A percentile compares a stretch with the other conserved stretches of the same genome.
phyloP scores from a whole-genome alignment of 1,140 invertebrate genomes.

The Pectinophora gossypiella region DNA sequence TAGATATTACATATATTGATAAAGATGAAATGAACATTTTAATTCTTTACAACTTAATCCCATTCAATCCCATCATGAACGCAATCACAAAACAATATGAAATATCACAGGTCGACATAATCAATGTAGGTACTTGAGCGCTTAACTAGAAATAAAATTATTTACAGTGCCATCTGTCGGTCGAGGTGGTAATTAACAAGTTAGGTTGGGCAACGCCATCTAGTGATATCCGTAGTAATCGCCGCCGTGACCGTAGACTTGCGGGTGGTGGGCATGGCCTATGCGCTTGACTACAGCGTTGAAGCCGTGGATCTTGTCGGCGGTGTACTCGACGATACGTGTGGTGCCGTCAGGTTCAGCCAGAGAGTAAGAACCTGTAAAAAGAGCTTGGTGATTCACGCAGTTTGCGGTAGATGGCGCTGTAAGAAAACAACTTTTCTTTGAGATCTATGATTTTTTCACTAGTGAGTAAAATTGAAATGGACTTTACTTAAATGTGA shows the following conservation, averaged over 20 bases:
- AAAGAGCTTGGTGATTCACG: background rate
- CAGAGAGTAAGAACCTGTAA: conserved; percentile 74
- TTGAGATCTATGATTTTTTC: too few species aligned
- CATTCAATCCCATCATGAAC: too few species aligned
- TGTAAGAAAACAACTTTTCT: background rate
- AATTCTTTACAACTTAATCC: too few species aligned
- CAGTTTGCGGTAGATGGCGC: background rate
- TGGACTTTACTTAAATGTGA: too few species aligned
- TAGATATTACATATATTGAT: too few species aligned
- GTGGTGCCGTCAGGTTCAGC: conserved; percentile 77
- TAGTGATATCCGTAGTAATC: conserved; percentile 58
- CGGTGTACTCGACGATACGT: conserved; percentile 76
- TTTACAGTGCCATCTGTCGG: conserved; percentile 6
- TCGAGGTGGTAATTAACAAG: conserved; percentile 1
- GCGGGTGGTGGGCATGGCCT: conserved; percentile 71
- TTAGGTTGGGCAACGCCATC: conserved; percentile 28
- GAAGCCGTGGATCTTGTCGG: conserved; percentile 73
- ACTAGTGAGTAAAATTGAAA: too few species aligned
- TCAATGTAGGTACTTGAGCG: background rate
- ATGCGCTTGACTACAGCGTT: conserved; percentile 74
- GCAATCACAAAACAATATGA: too few species aligned
- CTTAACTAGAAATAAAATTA: conserved; percentile 2
- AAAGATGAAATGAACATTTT: too few species aligned
- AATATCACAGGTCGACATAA: background rate
- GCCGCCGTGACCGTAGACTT: conserved; percentile 47